phyloP scores from a whole-genome alignment of 2,113 vertebrate species.

The Mustela lutreola region DNA sequence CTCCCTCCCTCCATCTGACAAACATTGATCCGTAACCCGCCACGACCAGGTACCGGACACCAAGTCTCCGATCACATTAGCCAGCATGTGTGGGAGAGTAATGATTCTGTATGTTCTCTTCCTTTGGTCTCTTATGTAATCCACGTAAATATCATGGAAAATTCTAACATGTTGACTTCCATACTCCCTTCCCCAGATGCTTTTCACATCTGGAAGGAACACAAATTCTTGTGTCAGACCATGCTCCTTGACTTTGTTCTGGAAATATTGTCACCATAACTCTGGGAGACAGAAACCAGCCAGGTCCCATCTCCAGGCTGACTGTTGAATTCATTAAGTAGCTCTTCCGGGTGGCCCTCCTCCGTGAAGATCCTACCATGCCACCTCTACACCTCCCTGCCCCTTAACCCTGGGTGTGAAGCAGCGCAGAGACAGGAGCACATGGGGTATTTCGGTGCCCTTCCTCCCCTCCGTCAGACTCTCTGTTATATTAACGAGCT shows the following conservation, averaged over 20 bases:
- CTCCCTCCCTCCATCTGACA: not conserved
- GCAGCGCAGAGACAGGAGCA: not conserved
- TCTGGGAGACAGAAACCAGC: conserved; percentile 51
- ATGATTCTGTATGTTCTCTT: not conserved
- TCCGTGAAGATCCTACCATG: not conserved
- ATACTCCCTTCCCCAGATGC: conserved; percentile 59
- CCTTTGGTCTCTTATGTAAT: conserved; percentile 22
- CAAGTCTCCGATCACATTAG: not conserved
- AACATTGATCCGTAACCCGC: not conserved
- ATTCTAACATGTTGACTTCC: conserved; percentile 44
- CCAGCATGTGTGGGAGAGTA: not conserved
- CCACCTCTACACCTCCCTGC: not conserved
- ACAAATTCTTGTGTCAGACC: conserved; percentile 49
- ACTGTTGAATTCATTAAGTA: not conserved
- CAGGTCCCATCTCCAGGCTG: not conserved
- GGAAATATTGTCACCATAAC: conserved; percentile 47
- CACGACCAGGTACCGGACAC: not conserved
- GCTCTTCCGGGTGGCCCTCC: not conserved
- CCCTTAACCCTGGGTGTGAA: not conserved
- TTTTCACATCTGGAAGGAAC: conserved; percentile 66
- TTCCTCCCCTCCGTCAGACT: not conserved
- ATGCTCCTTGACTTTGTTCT: conserved; percentile 15
- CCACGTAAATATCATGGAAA: conserved; percentile 47
- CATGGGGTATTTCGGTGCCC: not conserved
- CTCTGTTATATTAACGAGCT: conserved; percentile 33